A percentile compares a stretch with the other conserved stretches of the same genome.
These are phyloP conservation scores for Cylloceria caligata DNA, from an alignment of 2,888 invertebrate genomes.

Conservation along the genomic window DNA sequence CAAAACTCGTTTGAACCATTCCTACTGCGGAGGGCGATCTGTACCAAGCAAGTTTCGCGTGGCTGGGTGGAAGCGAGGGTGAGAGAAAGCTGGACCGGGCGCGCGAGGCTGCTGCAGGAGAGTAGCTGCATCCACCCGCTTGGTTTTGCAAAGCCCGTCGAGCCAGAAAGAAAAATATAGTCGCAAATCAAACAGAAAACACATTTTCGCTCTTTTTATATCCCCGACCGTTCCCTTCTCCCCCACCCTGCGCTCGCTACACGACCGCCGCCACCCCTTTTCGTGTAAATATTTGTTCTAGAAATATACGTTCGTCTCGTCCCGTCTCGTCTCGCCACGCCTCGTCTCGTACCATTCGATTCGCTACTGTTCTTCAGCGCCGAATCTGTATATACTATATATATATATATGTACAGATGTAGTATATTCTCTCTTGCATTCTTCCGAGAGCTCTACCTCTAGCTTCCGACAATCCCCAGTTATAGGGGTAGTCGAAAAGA, in stretches of 20 bases:
- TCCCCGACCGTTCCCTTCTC: constrained; percentile 40
- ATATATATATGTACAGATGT: constrained; percentile 36
- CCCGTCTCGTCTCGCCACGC: constrained; percentile 41
- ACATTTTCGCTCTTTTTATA: constrained; percentile 78
- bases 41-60: constrained; percentile 51
- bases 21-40: constrained; percentile 36
- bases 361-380: constrained; percentile 53
- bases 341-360: constrained; percentile 53
- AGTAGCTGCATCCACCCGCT: constrained; percentile 50
- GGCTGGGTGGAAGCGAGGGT: constrained; percentile 9
- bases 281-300: constrained; percentile 80
- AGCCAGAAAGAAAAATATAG: constrained; percentile 78
- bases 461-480: background rate
- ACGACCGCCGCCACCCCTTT: constrained; percentile 51
- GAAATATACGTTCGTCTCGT: constrained; percentile 78
- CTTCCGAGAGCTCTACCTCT: constrained; percentile 18
- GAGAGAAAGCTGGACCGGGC: constrained; percentile 24
- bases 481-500: background rate
- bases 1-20: constrained; percentile 63
- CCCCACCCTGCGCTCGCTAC: constrained; percentile 17
- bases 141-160: constrained; percentile 68
- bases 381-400: background rate
- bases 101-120: constrained; percentile 1
- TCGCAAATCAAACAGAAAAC: constrained; percentile 80
- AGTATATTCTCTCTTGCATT: constrained; percentile 46